Base-by-base conservation (phyloP, 2,888 invertebrate species). In the Napeogenes sylphis region DNA sequence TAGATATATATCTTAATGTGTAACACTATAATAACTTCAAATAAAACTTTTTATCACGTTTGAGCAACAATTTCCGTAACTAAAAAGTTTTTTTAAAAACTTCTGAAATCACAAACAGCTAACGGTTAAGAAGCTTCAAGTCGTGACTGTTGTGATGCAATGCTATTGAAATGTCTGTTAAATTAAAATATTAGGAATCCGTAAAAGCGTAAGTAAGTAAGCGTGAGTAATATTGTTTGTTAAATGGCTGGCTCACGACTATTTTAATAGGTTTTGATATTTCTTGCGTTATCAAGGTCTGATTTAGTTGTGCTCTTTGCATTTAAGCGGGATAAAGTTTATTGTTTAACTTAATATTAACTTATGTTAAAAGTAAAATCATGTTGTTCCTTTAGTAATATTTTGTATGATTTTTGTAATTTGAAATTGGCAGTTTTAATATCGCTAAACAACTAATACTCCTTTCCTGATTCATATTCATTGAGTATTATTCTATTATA, bases 141-240 rank as follows among this genome's bases (percentile, higher is more conserved):
- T 70, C 70, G 70, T 70, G 70, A 69, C 69, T 60, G 5, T 4
- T 38, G 56, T 67, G 68, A 67, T 47, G 67, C 63, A 67, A 68
- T 55, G 58, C 62, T 58, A 62, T 64, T 64, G 64, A 64, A 66
- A 61, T 56, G 64, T 60, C 46, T 60, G 54, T 56, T 64, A 64
- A 67, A 67, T 67, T 67, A 67, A 67, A 64, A 62, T 66, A 66
- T 59, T 59, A 62, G 59, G 58, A 42, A 64, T 51, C 58, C 58
- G 59, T 61, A 61, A 64, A 64, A 66, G 64, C 64, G 60, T 57
- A 59, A n/a, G n/a, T n/a, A n/a, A n/a, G n/a, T n/a, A n/a, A n/a
- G n/a, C 58, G 55, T 57, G 58, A 57, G 59, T 51, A 61, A 63
- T 58, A 63, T 61, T 59, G 59, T 64, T 64, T 64, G 61, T 58